Evolutionary conservation across 2,797 vertebrate species (phyloP), one percentile per base, ranked within the genome.

Genomic region (Tympanoctomys barrerae): DNA sequence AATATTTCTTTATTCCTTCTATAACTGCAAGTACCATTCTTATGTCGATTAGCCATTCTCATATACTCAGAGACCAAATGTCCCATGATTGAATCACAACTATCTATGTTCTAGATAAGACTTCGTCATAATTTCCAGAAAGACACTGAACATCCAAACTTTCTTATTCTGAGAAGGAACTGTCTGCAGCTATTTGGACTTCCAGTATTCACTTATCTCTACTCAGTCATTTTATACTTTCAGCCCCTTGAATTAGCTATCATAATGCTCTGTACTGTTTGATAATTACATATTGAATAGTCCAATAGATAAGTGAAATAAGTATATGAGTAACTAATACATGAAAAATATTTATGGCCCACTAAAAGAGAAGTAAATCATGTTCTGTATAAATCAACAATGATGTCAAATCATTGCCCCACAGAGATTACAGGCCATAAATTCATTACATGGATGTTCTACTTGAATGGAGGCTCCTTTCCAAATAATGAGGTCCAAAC

Each of bases 401-500:
- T 71, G 2, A 90, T 88, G 36, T 87, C 73, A 88, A 88, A 81
- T 89, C 73, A 95, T 70, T 68, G 54, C 16, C 33, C 39, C 36
- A 82, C 33, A 93, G 87, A 89, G 70, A 90, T 18, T 59, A 52
- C 28, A 80, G 11, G 7, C n/a, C 52, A 73, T 73, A 68, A 94
- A 70, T 96, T 97, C n/a, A 89, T 95, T 95, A 94, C 90, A 82
- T 26, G 88, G 88, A 96, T 57, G 52, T 92, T 92, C 54, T 87
- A 75, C 86, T 95, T 95, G 93, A 82, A 91, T 89, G 16, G 61
- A 94, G 66, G 62, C 93, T 66, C 66, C 54, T 33, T 96, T 96
- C 79, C 93, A 94, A 96, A 95, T 94, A 82, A 97, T 96, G 87
- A 87, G 78, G 42, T 93, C 78, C 89, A 94, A 94, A 84, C 46